phyloP scores from a whole-genome alignment of 1,140 invertebrate species.

The Aphis gossypii region DNA sequence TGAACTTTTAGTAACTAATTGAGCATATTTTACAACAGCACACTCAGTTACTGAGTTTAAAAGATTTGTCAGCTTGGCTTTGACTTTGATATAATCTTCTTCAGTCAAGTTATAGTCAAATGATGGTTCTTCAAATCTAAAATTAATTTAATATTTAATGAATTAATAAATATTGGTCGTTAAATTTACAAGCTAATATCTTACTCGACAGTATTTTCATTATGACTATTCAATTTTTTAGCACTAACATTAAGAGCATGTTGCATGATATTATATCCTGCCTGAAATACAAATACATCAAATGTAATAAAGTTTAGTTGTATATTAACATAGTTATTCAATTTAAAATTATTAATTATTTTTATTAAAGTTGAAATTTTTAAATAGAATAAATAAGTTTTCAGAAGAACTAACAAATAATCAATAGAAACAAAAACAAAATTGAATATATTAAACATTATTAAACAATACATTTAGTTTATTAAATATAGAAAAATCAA shows the following conservation, averaged over 20 bases:
- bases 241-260: constrained; percentile 51
- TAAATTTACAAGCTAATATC: neutral
- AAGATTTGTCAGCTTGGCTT: constrained; percentile 77
- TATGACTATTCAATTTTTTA: neutral
- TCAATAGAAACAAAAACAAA: neutral
- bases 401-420: neutral
- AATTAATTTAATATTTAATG: neutral
- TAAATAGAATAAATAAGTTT: neutral
- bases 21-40: constrained; percentile 88
- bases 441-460: neutral
- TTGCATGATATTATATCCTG: constrained; percentile 76
- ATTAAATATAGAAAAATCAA: neutral
- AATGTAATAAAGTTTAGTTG: neutral
- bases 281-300: constrained; percentile 64
- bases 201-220: constrained; percentile 32
- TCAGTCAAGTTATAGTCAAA: constrained; percentile 75
- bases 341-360: neutral
- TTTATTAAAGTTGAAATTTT: neutral
- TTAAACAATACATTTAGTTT: neutral
- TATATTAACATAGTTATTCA: neutral
- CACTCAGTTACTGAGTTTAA: constrained; percentile 85
- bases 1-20: constrained; percentile 64
- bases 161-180: neutral
- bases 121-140: constrained; percentile 44
- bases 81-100: constrained; percentile 74